phyloP scores from a whole-genome alignment of 1,140 invertebrate genomes.

The Acyrthosiphon pisum region DNA sequence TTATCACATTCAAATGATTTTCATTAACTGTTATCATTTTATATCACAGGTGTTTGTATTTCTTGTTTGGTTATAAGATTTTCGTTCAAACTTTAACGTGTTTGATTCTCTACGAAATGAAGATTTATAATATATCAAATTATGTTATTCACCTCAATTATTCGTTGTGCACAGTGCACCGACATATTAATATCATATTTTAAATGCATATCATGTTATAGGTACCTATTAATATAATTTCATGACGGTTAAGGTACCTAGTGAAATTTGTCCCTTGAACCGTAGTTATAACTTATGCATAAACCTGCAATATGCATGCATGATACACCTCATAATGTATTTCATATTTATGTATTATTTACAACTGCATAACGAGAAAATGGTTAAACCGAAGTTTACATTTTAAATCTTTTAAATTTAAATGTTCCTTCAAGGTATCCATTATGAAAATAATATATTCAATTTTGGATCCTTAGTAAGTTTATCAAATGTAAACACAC shows the following conservation, averaged over 20 bases:
- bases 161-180: neutral
- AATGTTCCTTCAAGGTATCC: no score
- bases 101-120: neutral
- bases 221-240: neutral
- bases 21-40: no score
- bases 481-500: neutral
- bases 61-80: neutral
- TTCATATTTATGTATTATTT: neutral
- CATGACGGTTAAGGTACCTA: neutral
- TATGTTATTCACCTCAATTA: neutral
- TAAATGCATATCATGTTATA: neutral
- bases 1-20: neutral
- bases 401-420: no score
- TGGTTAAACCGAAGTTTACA: neutral
- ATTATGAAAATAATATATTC: neutral
- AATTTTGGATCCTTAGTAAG: neutral
- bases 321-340: neutral
- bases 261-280: neutral
- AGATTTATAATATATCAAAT: neutral
- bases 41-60: no score
- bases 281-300: neutral
- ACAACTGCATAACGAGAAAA: neutral
- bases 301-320: neutral
- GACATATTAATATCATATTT: neutral
- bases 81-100: neutral